These are phyloP conservation scores for Watsonalla binaria DNA, from an alignment of 2,888 invertebrate species.

Conservation along the genomic window DNA sequence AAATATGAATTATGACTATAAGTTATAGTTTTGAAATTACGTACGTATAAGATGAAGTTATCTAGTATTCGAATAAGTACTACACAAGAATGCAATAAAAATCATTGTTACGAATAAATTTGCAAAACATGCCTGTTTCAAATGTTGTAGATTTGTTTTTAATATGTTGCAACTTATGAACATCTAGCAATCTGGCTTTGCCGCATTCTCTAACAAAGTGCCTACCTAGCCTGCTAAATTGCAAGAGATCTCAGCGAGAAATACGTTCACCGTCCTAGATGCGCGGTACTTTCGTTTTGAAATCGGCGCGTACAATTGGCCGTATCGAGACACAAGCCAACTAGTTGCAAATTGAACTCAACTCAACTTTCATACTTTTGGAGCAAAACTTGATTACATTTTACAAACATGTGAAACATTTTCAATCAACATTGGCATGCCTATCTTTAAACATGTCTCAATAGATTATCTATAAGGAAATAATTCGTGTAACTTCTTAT, in stretches of 20 bases:
- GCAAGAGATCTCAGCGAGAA: conserved; percentile 73
- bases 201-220: conserved; percentile 62
- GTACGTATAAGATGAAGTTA: too few relatives aligned
- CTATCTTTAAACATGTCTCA: too few relatives aligned
- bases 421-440: too few relatives aligned
- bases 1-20: too few relatives aligned
- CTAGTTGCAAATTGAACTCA: conserved; percentile 43
- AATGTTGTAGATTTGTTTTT: conserved; percentile 40
- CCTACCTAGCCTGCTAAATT: conserved; percentile 58
- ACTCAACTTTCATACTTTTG: conserved; percentile 19
- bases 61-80: conserved; percentile 8
- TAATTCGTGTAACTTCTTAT: neutral
- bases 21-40: too few relatives aligned
- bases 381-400: neutral
- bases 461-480: neutral
- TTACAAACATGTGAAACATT: too few relatives aligned
- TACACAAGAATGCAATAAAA: conserved; percentile 7
- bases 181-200: conserved; percentile 63
- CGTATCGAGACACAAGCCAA: conserved; percentile 69
- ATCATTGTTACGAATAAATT: conserved; percentile 55
- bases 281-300: conserved; percentile 78
- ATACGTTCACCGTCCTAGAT: conserved; percentile 79
- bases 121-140: conserved; percentile 47
- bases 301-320: conserved; percentile 77
- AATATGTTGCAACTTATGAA: conserved; percentile 55